Evolutionary conservation across 1,140 invertebrate species (phyloP).

Genomic region (Ctenoplectra terminalis): DNA sequence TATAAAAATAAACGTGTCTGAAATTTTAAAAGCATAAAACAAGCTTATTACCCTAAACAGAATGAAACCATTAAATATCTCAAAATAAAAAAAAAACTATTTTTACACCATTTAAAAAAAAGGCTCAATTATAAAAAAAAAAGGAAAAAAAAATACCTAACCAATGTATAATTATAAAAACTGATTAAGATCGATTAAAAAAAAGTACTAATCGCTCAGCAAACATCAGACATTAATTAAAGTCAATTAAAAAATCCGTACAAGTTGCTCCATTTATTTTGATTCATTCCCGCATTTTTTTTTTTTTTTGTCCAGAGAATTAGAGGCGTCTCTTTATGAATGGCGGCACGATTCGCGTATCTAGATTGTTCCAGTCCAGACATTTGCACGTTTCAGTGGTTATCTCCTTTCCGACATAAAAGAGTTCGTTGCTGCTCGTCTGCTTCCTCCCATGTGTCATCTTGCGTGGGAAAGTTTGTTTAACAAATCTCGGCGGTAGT

Average conservation of each 20-base stretch:
- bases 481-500: conserved; percentile 41
- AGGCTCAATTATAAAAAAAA: too few species aligned
- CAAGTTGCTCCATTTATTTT: background rate
- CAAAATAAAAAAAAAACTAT: too few species aligned
- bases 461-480: conserved; percentile 61
- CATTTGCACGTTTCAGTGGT: conserved; percentile 32
- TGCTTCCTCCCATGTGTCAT: conserved; percentile 56
- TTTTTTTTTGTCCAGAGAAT: background rate
- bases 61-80: too few species aligned
- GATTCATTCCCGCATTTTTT: background rate
- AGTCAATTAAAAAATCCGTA: background rate
- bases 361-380: conserved; percentile 33
- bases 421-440: conserved; percentile 44
- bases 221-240: background rate
- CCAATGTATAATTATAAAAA: too few species aligned
- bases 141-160: too few species aligned
- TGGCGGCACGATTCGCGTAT: conserved; percentile 20
- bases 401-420: conserved; percentile 42
- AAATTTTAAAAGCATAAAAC: too few species aligned
- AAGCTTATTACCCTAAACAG: too few species aligned
- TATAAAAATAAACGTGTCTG: too few species aligned
- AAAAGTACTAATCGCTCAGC: too few species aligned
- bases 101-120: too few species aligned
- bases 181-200: too few species aligned
- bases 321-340: conserved; percentile 35